Conservation (phyloP, 2,797 vertebrate genomes). For the Pelodytes ibericus region DNA sequence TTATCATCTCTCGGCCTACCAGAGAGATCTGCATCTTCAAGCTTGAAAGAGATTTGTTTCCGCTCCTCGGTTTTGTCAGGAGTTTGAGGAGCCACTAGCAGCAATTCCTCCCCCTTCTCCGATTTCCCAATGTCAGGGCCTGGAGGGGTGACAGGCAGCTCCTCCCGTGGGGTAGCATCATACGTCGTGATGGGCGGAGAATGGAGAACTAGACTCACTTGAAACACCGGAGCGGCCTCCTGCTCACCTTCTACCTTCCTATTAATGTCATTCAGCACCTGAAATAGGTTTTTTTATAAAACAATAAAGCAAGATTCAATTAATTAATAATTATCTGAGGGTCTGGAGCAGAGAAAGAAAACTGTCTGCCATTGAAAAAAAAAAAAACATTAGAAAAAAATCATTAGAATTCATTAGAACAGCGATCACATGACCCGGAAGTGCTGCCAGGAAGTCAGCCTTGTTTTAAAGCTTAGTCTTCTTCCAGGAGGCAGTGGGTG, state of each 20-base stretch:
- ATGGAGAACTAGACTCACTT: slow-evolving; percentile 62
- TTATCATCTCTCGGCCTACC: too few species aligned
- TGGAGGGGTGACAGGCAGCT: background rate
- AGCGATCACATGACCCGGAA: too few species aligned
- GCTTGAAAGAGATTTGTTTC: slow-evolving; percentile 18
- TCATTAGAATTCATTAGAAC: too few species aligned
- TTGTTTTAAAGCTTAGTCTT: too few species aligned
- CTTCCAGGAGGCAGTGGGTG: too few species aligned
- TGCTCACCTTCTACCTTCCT: slow-evolving; percentile 37
- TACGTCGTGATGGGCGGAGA: slow-evolving; percentile 7
- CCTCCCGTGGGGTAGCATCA: background rate
- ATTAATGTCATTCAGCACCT: slow-evolving; percentile 57
- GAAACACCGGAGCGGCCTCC: slow-evolving; percentile 63
- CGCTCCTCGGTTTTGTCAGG: background rate
- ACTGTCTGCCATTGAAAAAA: too few species aligned
- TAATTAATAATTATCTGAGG: too few species aligned
- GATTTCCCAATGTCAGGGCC: background rate
- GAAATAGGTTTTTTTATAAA: background rate
- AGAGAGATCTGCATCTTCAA: slow-evolving; percentile 9
- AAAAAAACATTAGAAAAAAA: too few species aligned
- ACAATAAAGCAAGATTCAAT: too few species aligned
- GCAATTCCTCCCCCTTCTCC: background rate
- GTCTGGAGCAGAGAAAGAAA: too few species aligned
- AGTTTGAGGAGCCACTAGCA: background rate
- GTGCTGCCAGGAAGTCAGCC: too few species aligned